Percentiles rank a stretch among this genome's conserved stretches.
phyloP scores from a whole-genome alignment of 2,113 vertebrate genomes.

The Dipodomys spectabilis region DNA sequence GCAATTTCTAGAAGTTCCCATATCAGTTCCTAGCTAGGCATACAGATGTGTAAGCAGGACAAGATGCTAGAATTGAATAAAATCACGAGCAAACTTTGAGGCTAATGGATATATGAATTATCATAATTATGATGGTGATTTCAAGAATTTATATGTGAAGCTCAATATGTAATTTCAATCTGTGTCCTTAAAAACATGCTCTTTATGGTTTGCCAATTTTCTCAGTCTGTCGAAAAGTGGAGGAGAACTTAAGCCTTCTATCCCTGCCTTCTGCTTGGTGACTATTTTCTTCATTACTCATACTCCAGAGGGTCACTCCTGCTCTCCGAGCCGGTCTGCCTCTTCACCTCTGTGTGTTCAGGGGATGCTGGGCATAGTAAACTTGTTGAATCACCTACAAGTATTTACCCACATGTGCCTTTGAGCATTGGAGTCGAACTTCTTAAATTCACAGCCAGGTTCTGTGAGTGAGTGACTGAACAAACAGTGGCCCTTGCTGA shows the following conservation, averaged over 20 bases:
- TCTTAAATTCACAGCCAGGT: background rate
- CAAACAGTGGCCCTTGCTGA: background rate
- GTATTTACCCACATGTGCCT: slow-evolving; percentile 2
- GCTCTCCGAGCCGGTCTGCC: fast-evolving
- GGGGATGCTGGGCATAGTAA: background rate
- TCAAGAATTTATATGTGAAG: background rate
- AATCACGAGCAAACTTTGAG: background rate
- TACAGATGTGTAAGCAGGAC: background rate
- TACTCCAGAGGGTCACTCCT: fast-evolving
- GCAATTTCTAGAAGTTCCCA: background rate
- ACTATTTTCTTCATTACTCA: background rate
- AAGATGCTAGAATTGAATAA: background rate
- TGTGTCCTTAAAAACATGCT: background rate
- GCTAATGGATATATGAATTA: no score
- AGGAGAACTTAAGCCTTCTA: no score
- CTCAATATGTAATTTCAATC: background rate
- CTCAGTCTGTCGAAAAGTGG: background rate
- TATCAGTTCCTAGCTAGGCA: background rate
- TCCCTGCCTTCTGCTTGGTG: no score
- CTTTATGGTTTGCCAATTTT: background rate
- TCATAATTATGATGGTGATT: background rate
- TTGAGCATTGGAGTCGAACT: background rate
- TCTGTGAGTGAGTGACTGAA: background rate
- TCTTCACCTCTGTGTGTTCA: background rate
- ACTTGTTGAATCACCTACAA: background rate